Evolutionary conservation across 53 echinoderm and acorn worm species (phyloP), one percentile per base, ranked within the genome.

Genomic region (Luidia sarsii): DNA sequence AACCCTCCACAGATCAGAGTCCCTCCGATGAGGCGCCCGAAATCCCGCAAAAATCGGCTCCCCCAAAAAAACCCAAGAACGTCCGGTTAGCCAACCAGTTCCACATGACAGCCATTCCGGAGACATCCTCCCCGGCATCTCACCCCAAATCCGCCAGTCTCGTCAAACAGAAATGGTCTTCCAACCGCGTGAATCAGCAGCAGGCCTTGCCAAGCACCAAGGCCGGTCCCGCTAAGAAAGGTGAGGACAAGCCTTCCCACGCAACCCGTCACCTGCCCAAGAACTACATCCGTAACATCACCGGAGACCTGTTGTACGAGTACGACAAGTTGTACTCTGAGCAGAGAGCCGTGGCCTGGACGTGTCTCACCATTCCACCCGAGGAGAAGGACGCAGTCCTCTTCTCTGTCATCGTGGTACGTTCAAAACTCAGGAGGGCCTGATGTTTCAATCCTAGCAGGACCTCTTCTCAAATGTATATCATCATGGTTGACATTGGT

Each of bases 371-470:
- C 23, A 57, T 72, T n/a, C 38, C 53, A 1, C 39, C 35, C 9
- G 89, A 96, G 43, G 57, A 91, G 35, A 96, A 93, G 50, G 92
- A 92, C 32, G 89, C 86, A 45, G 43, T 96, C 7, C 91, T 96
- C 32, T 96, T 96, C 65, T 96, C 93, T 37, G 91, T 88, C 25
- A 86, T 96, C 75, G 97, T 93, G 93, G 97, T 96, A 91, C 46
- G 82, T 48, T 79, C 16, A 21, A 6, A n/a, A n/a, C n/a, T n/a
- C n/a, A n/a, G n/a, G n/a, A n/a, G n/a, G n/a, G n/a, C n/a, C n/a
- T n/a, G n/a, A n/a, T n/a, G n/a, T n/a, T n/a, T n/a, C n/a, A n/a
- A n/a, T n/a, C n/a, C n/a, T n/a, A n/a, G n/a, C n/a, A n/a, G n/a
- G n/a, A n/a, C n/a, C n/a, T n/a, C n/a, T n/a, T n/a, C n/a, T n/a